phyloP scores from a whole-genome alignment of 2,113 vertebrate species.

The Limnothrissa miodon region DNA sequence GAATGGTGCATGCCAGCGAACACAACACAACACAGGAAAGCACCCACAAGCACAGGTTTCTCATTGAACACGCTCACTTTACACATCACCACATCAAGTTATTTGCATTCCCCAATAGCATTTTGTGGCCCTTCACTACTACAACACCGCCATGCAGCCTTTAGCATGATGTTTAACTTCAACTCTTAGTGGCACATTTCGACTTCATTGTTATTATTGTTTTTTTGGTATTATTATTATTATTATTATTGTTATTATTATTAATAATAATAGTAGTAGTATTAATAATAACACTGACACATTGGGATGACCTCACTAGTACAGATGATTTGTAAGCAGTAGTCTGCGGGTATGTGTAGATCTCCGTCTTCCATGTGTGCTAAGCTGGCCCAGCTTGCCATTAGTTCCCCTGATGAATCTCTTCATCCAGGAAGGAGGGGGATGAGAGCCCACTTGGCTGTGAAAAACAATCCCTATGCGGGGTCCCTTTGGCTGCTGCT shows the following conservation, averaged over 20 bases:
- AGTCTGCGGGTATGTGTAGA: slow-evolving; percentile 33
- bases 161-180: neutral
- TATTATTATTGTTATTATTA: neutral
- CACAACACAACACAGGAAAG: slow-evolving; percentile 13
- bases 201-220: neutral
- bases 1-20: too few relatives aligned
- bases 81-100: slow-evolving; percentile 28
- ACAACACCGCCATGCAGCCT: neutral
- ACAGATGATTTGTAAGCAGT: slow-evolving; percentile 23
- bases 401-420: slow-evolving; percentile 50
- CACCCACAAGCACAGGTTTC: slow-evolving; percentile 28
- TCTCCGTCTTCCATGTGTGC: slow-evolving; percentile 27
- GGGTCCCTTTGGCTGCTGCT: slow-evolving; percentile 48
- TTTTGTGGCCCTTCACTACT: slow-evolving; percentile 1
- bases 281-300: neutral
- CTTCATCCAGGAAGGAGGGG: slow-evolving; percentile 51
- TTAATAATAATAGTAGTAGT: neutral
- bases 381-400: slow-evolving; percentile 29
- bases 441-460: slow-evolving; percentile 44
- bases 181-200: neutral
- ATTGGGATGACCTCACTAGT: slow-evolving; percentile 3
- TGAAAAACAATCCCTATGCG: slow-evolving; percentile 54
- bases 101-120: slow-evolving; percentile 24
- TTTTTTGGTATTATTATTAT: neutral
- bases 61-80: slow-evolving; percentile 34